Conservation (phyloP, 2,888 invertebrate genomes). For the Euclidia mi region DNA sequence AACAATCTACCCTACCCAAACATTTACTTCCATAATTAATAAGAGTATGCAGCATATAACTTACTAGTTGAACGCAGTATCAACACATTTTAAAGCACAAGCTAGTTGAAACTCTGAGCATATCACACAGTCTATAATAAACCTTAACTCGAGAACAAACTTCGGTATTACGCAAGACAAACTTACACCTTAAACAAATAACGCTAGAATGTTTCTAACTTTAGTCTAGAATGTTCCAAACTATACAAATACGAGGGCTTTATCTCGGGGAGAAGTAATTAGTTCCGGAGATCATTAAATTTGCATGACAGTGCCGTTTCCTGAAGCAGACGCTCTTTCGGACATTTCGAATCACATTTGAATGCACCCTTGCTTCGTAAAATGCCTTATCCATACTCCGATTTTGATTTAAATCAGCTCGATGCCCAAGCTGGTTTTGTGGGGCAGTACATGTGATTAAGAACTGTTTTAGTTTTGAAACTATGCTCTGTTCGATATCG, state of each 20-base stretch:
- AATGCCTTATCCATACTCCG: neutral
- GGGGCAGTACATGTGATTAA: conserved; percentile 10
- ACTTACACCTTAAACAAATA: conserved; percentile 78
- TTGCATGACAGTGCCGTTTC: conserved; percentile 79
- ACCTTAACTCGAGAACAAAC: conserved; percentile 74
- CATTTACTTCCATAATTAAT: too few species aligned
- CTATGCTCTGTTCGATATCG: too few species aligned
- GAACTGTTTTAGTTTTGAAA: too few species aligned
- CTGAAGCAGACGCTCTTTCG: conserved; percentile 55
- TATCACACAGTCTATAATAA: conserved; percentile 65
- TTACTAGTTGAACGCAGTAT: too few species aligned
- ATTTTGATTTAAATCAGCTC: neutral
- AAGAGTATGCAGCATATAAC: too few species aligned
- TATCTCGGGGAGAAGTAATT: conserved; percentile 79
- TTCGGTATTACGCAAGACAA: conserved; percentile 74
- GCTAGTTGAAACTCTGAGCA: conserved; percentile 44
- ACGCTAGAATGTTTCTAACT: conserved; percentile 67
- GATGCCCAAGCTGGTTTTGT: neutral
- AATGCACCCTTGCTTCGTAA: conserved; percentile 37
- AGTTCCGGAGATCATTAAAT: conserved; percentile 77
- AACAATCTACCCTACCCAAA: too few species aligned
- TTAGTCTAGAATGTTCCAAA: conserved; percentile 74
- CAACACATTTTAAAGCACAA: conserved; percentile 58
- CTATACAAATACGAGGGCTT: conserved; percentile 77
- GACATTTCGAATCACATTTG: conserved; percentile 38